Evolutionary conservation across 1,140 invertebrate genomes (phyloP).

Genomic region (Drosophila littoralis): DNA sequence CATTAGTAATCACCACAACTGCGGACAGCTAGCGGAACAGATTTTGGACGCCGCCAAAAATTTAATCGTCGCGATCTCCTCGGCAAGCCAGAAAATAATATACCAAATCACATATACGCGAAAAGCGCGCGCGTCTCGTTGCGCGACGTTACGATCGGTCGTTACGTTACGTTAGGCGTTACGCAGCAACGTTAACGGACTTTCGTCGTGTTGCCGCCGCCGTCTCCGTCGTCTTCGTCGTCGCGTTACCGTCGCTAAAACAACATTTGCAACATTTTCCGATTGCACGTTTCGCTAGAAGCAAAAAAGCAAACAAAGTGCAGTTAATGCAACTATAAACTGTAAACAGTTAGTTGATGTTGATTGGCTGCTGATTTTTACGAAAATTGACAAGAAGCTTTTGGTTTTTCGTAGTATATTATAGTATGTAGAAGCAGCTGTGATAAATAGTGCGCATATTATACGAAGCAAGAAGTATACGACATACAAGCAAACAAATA

Average conservation of each 20-base stretch:
- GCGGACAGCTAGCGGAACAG: constrained; percentile 13
- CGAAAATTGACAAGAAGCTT: constrained; percentile 31
- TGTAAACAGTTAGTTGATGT: constrained; percentile 16
- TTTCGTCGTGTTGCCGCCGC: constrained; percentile 19
- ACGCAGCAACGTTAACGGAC: constrained; percentile 32
- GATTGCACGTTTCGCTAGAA: constrained; percentile 28
- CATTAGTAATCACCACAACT: constrained; percentile 40
- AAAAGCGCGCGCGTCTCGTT: constrained; percentile 47
- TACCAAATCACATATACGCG: constrained; percentile 15
- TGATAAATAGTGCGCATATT: constrained; percentile 84
- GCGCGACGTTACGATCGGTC: constrained; percentile 47
- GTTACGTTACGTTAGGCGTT: constrained; percentile 48
- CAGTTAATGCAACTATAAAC: constrained; percentile 11
- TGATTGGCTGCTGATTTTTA: constrained; percentile 21
- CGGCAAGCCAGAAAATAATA: constrained; percentile 2
- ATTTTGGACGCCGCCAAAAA: constrained; percentile 19
- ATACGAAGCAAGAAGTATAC: constrained; percentile 70
- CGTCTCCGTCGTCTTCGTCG: constrained; percentile 25
- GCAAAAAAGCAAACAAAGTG: constrained; percentile 13
- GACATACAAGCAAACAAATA: constrained; percentile 25
- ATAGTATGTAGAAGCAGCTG: constrained; percentile 83
- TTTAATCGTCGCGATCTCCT: constrained; percentile 32
- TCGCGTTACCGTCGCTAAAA: constrained; percentile 55
- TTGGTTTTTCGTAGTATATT: constrained; percentile 51
- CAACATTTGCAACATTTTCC: constrained; percentile 22